Evolutionary conservation across 2,113 vertebrate species (phyloP), one percentile per base, ranked within the genome.

Genomic region (Triplophysa dalaica): DNA sequence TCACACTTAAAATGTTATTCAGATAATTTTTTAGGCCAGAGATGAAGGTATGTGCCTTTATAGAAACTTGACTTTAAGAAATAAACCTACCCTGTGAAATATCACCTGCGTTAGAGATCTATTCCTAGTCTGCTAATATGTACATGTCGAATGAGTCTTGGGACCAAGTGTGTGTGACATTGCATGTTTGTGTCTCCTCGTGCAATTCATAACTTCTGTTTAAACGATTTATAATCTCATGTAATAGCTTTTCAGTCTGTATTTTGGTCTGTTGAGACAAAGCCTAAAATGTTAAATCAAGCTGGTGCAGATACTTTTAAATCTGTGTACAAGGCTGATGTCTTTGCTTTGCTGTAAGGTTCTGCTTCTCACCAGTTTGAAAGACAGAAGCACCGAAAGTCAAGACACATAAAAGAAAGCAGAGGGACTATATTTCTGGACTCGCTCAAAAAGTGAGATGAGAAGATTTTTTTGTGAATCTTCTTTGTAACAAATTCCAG

Each of bases 221-320:
- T 50, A 56, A 72, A 54, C 26, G 19, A 52, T 45, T 75, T 33
- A 52, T 68, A 41, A 48, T 21, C 14, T 29, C 45, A 38, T 52
- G 17, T 75, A 62, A 83, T 83, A 52, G 43, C 7, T 83, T 80
- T 76, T 66, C 78, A 76, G 41, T 48, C 22, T 77, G 66, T 70
- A n/a, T 75, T 56, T 75, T 63, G 41, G 9, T 9, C 77, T 33
- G 14, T 33, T 70, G 45, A 58, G 56, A 65, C 54, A 9, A 22
- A 75, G 33, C 58, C 45, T 22, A 48, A 48, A 72, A 77, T 77
- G 50, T 43, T 8, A 26, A 33, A 69, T 64, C 50, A 67, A 83
- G 41, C 82, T 83, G 65, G 41, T 22, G 43, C 14, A n/a, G 52
- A 64, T 26, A 38, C 33, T 6, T 56, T 70, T 21, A 43, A 50